phyloP scores from a whole-genome alignment of 2,888 invertebrate species.

The Folsomia manolachei region DNA sequence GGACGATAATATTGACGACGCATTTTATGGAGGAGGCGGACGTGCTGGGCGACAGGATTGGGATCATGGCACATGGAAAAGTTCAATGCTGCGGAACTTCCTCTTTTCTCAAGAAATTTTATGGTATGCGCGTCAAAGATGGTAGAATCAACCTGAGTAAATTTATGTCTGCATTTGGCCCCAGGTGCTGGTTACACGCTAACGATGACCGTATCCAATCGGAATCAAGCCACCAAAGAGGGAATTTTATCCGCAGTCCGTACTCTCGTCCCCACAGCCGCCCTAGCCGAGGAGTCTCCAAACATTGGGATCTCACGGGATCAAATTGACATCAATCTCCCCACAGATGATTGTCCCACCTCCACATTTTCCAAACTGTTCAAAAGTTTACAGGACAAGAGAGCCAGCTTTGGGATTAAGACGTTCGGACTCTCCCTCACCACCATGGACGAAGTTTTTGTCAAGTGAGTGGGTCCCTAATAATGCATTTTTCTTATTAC shows the following conservation, averaged over 20 bases:
- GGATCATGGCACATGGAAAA: constrained; percentile 73
- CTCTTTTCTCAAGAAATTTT: constrained; percentile 70
- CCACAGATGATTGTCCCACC: constrained; percentile 58
- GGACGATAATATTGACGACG: not conserved
- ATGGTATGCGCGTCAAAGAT: constrained; percentile 51
- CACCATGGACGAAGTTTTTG: constrained; percentile 83
- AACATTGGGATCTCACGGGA: constrained; percentile 51
- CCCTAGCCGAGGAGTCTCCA: constrained; percentile 54
- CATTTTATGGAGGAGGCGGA: not conserved
- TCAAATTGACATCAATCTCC: constrained; percentile 59
- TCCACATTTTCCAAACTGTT: constrained; percentile 64
- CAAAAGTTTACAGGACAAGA: constrained; percentile 62
- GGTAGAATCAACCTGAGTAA: not conserved
- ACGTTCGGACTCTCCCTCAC: constrained; percentile 80
- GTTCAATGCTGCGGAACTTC: constrained; percentile 77
- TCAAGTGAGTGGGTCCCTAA: constrained; percentile 62
- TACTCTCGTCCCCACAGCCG: constrained; percentile 64
- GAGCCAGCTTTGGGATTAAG: constrained; percentile 63
- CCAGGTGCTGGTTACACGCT: constrained; percentile 27
- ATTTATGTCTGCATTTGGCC: not conserved
- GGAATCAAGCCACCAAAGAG: constrained; percentile 55
- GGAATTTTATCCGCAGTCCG: constrained; percentile 54
- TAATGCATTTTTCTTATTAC: not conserved
- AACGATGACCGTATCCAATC: not conserved
- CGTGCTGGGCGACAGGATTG: not conserved